Evolutionary conservation across 2,113 vertebrate genomes (phyloP), one percentile per base, ranked within the genome.

Genomic region (Piaya cayana): DNA sequence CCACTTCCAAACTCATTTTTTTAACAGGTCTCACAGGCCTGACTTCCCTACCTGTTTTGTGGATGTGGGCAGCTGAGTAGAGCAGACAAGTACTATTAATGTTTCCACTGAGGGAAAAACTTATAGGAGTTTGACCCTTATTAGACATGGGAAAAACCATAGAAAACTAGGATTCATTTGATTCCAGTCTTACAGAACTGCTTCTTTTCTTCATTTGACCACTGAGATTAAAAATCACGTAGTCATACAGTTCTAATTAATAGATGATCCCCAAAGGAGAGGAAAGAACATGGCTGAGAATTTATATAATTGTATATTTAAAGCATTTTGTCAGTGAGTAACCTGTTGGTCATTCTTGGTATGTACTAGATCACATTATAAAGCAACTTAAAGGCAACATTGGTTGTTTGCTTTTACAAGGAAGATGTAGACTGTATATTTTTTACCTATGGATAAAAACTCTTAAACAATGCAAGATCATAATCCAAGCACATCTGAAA

Each of bases 41-140:
- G 82, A 80, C 55, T 92, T 94, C 88, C 76, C 37, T 67, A 94
- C 94, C 86, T 78, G 94, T 63, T 86, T 77, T 83, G 83, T 70
- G 76, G 88, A 90, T 93, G 50, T 19, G 56, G 86, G 82, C 80
- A 88, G 76, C 60, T 96, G 94, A 95, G 64, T 76, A 71, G 86
- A 95, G 64, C 72, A 96, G 94, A 96, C 94, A 96, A 75, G 82
- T 84, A 90, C 95, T 94, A 95, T 53, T 96, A 96, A 95, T 91
- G 12, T 63, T 68, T 95, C 7, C 71, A 75, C 21, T 32, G 59
- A 94, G 56, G 50, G 76, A 94, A 96, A 92, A 92, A n/a, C 39
- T 96, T 92, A 81, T n/a, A 47, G 82, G 72, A 92, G 64, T 69
- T 94, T 96, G 88, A 88, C 94, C 90, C 90, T 93, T 95, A 94